phyloP scores from a whole-genome alignment of 1,140 invertebrate species.

The Eupristina koningsbergeri region DNA sequence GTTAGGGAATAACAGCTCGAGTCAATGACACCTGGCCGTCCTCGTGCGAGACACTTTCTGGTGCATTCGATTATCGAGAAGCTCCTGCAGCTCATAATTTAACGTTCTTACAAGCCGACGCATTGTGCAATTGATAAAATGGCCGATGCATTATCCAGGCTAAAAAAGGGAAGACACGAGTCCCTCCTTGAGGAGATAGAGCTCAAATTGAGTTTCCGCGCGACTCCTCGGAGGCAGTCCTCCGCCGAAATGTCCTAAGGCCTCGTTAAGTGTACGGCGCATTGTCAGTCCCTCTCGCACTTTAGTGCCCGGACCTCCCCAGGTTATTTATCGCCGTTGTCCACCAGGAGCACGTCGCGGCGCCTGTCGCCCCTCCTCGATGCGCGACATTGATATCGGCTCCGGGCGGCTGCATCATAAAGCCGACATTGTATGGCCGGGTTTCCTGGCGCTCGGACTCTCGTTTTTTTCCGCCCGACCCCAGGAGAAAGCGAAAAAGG shows the following conservation, averaged over 20 bases:
- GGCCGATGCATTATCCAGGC: background rate
- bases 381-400: slow-evolving; percentile 12
- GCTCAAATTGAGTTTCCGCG: background rate
- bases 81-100: background rate
- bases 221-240: background rate
- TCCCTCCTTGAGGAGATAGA: too few species aligned
- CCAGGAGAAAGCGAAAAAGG: background rate
- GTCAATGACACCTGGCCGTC: background rate
- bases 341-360: background rate
- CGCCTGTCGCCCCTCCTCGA: background rate
- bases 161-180: background rate
- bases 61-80: too few species aligned
- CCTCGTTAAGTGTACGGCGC: background rate
- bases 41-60: too few species aligned
- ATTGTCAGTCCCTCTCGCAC: background rate
- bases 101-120: background rate
- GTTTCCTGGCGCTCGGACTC: background rate
- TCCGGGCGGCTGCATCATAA: background rate
- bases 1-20: background rate
- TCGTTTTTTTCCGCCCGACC: background rate
- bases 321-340: background rate
- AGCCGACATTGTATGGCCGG: slow-evolving; percentile 9
- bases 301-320: background rate
- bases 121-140: background rate
- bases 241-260: background rate